phyloP scores from a whole-genome alignment of 2,113 vertebrate genomes.

The Chitala chitala region DNA sequence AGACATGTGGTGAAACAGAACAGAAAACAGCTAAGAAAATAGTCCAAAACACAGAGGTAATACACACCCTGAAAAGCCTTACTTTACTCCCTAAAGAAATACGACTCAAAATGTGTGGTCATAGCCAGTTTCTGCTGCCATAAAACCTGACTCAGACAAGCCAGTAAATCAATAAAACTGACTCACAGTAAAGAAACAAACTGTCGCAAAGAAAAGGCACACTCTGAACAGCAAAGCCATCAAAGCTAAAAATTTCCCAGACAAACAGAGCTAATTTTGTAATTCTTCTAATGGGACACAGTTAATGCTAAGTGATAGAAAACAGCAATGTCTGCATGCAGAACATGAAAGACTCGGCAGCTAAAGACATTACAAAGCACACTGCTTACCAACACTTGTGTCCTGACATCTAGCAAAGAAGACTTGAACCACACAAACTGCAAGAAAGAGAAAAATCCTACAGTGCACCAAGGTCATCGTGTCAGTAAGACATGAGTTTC shows the following conservation, averaged over 20 bases:
- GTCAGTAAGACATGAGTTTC: slow-evolving; percentile 67
- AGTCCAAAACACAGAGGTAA: too few relatives aligned
- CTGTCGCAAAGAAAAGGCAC: too few relatives aligned
- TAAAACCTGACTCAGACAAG: too few relatives aligned
- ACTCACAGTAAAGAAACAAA: too few relatives aligned
- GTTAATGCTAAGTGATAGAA: background rate
- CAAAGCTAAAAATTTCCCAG: background rate
- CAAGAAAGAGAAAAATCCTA: slow-evolving; percentile 65
- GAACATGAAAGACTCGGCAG: background rate
- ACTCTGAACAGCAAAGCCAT: background rate
- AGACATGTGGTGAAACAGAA: too few relatives aligned
- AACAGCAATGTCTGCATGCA: background rate
- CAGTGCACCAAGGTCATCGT: slow-evolving; percentile 62
- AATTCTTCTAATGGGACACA: background rate
- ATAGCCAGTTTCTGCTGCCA: too few relatives aligned
- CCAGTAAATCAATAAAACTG: too few relatives aligned
- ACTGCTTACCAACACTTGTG: slow-evolving; percentile 58
- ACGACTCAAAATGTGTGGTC: too few relatives aligned
- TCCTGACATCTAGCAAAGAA: slow-evolving; percentile 63
- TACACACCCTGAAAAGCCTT: background rate
- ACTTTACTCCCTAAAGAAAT: too few relatives aligned
- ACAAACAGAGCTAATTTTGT: background rate
- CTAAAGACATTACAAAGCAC: background rate
- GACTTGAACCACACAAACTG: slow-evolving; percentile 54
- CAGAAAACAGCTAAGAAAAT: background rate